Base-by-base conservation (phyloP, 2,113 vertebrate species). In the Eidolon helvum region DNA sequence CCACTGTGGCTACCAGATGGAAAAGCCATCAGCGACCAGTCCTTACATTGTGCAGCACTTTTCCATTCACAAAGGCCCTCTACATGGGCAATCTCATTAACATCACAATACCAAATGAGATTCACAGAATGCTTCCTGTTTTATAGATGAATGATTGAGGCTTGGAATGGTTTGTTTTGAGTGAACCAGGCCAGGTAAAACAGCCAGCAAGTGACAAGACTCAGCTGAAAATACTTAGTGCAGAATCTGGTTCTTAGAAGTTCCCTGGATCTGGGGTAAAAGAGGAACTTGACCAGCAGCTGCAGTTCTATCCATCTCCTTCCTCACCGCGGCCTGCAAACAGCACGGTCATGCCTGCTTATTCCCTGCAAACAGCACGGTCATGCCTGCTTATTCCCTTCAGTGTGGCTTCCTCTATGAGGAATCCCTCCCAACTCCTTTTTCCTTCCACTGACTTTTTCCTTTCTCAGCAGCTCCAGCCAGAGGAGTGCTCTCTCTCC, bases 401-500 rank as follows among this genome's bases (percentile, higher is more conserved):
- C 4, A 12, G 12, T n/a, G 40, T 45, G 63, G 21, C 45, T 63
- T 72, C 48, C 77, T 78, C 86, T 65, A 57, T 72, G 35, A 45
- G 72, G 43, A 85, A 72, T 35, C 75, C 48, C 21, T 45, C 30
- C 28, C 26, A n/a, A 8, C 9, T 11, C 48, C 33, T 35, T 71
- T 74, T 90, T 43, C 35, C 30, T 89, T 68, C 53, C 2, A 35
- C 21, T 35, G 24, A 2, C 15, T n/a, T 77, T 28, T 33, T 10
- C 50, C n/a, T 24, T 83, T 72, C 24, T 79, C 63, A 10, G 30
- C 53, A 78, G 59, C 14, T 50, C 5, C 45, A 65, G 68, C 40
- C 71, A 78, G 69, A 94, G 65, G 10, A 22, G 10, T 0, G 0
- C 10, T 38, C 0, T 0, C 16, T 35, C 59, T 86, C 26, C 38